These are phyloP conservation scores for Synanthedon tipuliformis DNA, from an alignment of 2,888 invertebrate species.

Conservation along the genomic window DNA sequence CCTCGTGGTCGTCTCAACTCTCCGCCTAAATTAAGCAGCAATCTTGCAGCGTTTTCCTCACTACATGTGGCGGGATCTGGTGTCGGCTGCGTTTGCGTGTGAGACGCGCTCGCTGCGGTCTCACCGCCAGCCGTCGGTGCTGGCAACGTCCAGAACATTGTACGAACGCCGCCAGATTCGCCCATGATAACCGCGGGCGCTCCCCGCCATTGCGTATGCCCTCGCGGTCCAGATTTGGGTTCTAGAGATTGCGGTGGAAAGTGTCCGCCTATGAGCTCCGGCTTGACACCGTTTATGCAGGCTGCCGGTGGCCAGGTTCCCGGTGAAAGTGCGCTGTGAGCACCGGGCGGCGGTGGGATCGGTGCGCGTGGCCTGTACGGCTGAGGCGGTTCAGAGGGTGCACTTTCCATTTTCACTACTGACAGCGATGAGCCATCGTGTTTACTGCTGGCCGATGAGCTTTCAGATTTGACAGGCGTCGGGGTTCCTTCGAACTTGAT, in stretches of 20 bases:
- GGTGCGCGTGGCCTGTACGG: conserved; percentile 47
- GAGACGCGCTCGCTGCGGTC: conserved; percentile 57
- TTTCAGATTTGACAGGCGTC: conserved; percentile 41
- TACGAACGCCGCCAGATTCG: conserved; percentile 88
- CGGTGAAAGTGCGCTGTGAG: conserved; percentile 44
- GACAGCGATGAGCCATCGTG: conserved; percentile 41
- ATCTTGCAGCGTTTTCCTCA: conserved; percentile 75
- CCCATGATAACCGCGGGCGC: conserved; percentile 94
- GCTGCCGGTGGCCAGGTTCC: conserved; percentile 71
- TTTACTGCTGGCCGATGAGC: conserved; percentile 32
- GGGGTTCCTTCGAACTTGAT: conserved; percentile 70
- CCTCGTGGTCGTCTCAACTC: conserved; percentile 73
- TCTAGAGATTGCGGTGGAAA: conserved; percentile 62
- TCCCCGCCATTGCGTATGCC: conserved; percentile 64
- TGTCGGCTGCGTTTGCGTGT: conserved; percentile 69
- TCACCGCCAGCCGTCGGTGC: conserved; percentile 67
- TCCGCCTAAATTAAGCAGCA: conserved; percentile 81
- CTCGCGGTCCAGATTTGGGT: conserved; percentile 44
- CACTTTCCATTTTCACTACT: conserved; percentile 60
- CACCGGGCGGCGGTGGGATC: conserved; percentile 56
- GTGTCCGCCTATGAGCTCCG: conserved; percentile 80
- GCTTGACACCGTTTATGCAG: conserved; percentile 82
- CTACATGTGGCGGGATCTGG: conserved; percentile 63
- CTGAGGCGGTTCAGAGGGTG: conserved; percentile 37
- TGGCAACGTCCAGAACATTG: conserved; percentile 76